Evolutionary conservation across 2,113 vertebrate genomes (phyloP).

Genomic region (Callaeas wilsoni): DNA sequence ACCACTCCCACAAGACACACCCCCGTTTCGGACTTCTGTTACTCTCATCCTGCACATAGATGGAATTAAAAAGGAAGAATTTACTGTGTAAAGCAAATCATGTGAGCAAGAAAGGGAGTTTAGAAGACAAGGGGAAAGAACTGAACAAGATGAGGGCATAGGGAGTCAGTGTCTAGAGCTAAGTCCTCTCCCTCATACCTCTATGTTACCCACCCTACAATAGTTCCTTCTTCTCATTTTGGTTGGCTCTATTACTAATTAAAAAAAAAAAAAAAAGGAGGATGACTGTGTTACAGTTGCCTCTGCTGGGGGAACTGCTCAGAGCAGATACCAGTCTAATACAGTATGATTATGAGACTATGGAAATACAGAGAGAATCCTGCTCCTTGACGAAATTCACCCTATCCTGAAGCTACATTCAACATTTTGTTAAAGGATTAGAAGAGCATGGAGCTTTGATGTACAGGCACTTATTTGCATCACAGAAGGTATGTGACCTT

Average conservation of each 20-base stretch:
- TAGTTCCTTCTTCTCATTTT: background rate
- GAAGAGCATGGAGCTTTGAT: slow-evolving; percentile 14
- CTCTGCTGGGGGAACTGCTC: background rate
- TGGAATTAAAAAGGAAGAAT: background rate
- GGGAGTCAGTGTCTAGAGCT: background rate
- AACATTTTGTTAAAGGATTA: slow-evolving; percentile 11
- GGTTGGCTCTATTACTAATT: background rate
- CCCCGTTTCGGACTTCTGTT: background rate
- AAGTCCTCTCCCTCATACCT: background rate
- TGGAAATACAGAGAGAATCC: background rate
- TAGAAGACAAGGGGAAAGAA: background rate
- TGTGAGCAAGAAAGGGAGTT: background rate
- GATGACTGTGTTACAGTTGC: background rate
- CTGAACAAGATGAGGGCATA: background rate
- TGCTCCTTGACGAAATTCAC: background rate
- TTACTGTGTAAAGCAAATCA: background rate
- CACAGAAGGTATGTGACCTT: background rate
- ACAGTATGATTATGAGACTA: background rate
- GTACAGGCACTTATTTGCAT: slow-evolving; percentile 11
- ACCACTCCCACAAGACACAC: background rate
- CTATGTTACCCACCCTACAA: background rate
- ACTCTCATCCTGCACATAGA: background rate
- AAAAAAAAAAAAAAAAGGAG: background rate
- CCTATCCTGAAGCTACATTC: background rate
- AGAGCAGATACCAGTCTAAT: background rate